Conservation (phyloP, 2,888 invertebrate species). For the Ennomos quercinarius region DNA sequence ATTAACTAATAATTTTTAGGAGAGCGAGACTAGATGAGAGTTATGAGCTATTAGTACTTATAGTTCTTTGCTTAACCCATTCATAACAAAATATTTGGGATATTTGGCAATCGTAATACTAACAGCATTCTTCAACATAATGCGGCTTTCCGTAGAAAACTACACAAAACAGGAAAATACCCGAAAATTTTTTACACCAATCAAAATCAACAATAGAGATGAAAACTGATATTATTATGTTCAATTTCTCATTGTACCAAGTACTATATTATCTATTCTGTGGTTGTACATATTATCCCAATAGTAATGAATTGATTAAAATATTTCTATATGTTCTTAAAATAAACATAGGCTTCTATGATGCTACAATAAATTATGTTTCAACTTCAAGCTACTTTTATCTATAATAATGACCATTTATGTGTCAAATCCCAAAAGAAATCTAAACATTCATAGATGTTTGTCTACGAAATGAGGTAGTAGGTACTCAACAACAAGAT, state of each 20-base stretch:
- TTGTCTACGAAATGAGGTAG: conserved; percentile 16
- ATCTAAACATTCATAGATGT: conserved; percentile 4
- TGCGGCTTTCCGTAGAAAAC: conserved; percentile 42
- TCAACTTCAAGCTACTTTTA: no score
- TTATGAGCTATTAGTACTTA: background rate
- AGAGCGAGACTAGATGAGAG: background rate
- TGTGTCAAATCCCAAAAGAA: conserved; percentile 13
- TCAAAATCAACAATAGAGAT: background rate
- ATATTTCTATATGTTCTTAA: no score
- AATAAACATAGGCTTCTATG: no score
- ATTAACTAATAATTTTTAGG: no score
- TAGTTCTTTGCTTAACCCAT: no score
- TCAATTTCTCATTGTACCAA: no score
- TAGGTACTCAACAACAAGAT: conserved; percentile 24
- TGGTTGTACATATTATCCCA: no score
- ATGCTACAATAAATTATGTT: no score
- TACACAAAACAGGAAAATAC: conserved; percentile 47
- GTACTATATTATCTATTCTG: no score
- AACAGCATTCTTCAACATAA: conserved; percentile 42
- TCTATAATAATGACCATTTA: background rate
- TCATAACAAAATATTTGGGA: conserved; percentile 36
- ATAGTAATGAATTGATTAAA: no score
- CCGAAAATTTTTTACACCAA: conserved; percentile 3
- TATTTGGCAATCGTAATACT: conserved; percentile 48
- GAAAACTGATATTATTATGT: background rate